A percentile compares a stretch with the other conserved stretches of the same genome.
These are phyloP conservation scores for Nineta flava DNA, from an alignment of 2,888 invertebrate species.

Conservation along the genomic window DNA sequence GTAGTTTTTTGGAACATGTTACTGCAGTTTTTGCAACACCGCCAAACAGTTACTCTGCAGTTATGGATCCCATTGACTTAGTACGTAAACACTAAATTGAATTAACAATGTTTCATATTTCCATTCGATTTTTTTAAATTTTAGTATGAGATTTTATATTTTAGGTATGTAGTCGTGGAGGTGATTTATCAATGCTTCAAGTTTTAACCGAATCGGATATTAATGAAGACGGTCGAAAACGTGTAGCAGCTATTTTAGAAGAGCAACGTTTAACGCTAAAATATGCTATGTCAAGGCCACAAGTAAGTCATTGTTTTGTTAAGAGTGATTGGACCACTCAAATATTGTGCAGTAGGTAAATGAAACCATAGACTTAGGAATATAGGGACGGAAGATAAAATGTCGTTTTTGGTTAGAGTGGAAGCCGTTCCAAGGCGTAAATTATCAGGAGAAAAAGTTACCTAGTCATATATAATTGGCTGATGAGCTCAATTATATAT, in stretches of 20 bases:
- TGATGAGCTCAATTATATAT: too few relatives aligned
- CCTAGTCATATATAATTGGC: too few relatives aligned
- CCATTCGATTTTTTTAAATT: neutral
- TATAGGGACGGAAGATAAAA: too few relatives aligned
- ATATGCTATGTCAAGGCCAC: slow-evolving; percentile 61
- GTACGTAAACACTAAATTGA: slow-evolving; percentile 20
- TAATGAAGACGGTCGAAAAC: slow-evolving; percentile 38
- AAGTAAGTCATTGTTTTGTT: slow-evolving; percentile 34
- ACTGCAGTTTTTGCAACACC: slow-evolving; percentile 57
- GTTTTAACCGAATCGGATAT: slow-evolving; percentile 53
- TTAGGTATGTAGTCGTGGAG: slow-evolving; percentile 54
- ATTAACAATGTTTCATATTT: neutral
- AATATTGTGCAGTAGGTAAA: too few relatives aligned
- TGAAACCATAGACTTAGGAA: too few relatives aligned
- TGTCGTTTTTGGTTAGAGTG: too few relatives aligned
- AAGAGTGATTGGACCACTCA: too few relatives aligned
- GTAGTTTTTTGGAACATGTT: slow-evolving; percentile 38
- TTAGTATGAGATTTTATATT: slow-evolving; percentile 7
- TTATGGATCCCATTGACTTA: slow-evolving; percentile 63
- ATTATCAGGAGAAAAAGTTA: too few relatives aligned
- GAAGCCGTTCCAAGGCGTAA: too few relatives aligned
- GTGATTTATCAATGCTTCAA: slow-evolving; percentile 60
- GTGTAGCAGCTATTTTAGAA: slow-evolving; percentile 49
- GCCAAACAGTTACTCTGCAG: slow-evolving; percentile 66
- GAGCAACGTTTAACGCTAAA: slow-evolving; percentile 61